phyloP scores from a whole-genome alignment of 1,140 invertebrate species.

The Euura saliciscinereae region DNA sequence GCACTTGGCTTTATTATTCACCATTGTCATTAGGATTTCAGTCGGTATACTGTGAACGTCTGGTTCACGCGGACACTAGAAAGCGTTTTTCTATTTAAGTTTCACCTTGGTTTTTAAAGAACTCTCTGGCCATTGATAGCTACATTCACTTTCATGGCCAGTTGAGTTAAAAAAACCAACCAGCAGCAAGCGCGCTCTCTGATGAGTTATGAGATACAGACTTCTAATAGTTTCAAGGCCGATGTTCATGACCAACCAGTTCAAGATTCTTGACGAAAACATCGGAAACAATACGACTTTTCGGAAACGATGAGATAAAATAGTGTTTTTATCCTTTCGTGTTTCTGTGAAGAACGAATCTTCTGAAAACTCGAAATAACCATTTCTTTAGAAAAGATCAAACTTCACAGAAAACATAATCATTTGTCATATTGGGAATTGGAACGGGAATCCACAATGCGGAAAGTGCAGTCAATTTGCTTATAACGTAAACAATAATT shows the following conservation, averaged over 20 bases:
- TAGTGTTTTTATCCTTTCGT: too few relatives aligned
- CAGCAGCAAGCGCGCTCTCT: not conserved
- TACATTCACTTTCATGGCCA: not conserved
- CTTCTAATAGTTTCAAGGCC: not conserved
- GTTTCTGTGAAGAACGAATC: too few relatives aligned
- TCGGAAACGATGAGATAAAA: too few relatives aligned
- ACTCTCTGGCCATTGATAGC: not conserved
- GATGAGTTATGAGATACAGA: not conserved
- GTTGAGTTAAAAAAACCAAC: not conserved
- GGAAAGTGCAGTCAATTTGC: too few relatives aligned
- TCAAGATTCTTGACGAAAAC: too few relatives aligned
- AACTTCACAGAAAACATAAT: too few relatives aligned
- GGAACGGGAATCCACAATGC: too few relatives aligned
- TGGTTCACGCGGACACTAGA: not conserved
- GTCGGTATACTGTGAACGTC: not conserved
- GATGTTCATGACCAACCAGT: not conserved
- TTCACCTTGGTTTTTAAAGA: conserved; percentile 3
- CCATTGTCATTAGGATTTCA: not conserved
- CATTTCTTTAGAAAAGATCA: too few relatives aligned
- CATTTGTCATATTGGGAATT: too few relatives aligned
- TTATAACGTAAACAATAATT: too few relatives aligned
- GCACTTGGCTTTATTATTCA: not conserved
- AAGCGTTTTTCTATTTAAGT: conserved; percentile 7
- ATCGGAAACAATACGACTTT: too few relatives aligned
- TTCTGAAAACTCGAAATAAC: too few relatives aligned